Percentiles rank a stretch among this genome's conserved stretches.
These are phyloP conservation scores for Drosophila algonquin DNA, from an alignment of 2,888 invertebrate species.

Conservation along the genomic window DNA sequence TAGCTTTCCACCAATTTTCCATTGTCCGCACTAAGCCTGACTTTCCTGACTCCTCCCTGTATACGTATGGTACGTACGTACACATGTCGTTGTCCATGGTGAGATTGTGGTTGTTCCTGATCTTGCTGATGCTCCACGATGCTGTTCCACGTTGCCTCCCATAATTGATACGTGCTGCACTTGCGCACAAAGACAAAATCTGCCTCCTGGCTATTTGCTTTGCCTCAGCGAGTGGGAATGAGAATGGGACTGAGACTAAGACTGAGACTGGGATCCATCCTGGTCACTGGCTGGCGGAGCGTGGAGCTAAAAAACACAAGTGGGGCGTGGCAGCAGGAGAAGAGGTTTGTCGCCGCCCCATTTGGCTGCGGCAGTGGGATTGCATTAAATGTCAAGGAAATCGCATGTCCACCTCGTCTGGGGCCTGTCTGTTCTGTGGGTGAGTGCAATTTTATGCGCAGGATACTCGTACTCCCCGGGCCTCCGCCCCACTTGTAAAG, in stretches of 20 bases:
- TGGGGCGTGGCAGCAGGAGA: conserved; percentile 68
- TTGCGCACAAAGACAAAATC: conserved; percentile 78
- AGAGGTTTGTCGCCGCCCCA: conserved; percentile 58
- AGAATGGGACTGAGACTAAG: conserved; percentile 6
- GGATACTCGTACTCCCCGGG: conserved; percentile 20
- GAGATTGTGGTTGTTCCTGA: conserved; percentile 36
- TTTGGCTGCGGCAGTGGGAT: conserved; percentile 68
- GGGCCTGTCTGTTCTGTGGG: conserved; percentile 29
- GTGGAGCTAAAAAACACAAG: conserved; percentile 59
- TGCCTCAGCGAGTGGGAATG: conserved; percentile 49
- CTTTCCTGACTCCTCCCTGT: conserved; percentile 46
- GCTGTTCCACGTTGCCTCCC: conserved; percentile 27
- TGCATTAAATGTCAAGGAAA: conserved; percentile 79
- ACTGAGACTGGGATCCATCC: conserved; percentile 24
- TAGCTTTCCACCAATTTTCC: neutral
- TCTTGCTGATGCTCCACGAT: conserved; percentile 2
- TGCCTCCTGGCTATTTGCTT: conserved; percentile 75
- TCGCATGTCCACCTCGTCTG: conserved; percentile 79
- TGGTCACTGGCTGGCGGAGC: conserved; percentile 21
- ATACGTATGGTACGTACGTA: too few species aligned
- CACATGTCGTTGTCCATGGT: conserved; percentile 58
- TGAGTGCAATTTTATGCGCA: conserved; percentile 63
- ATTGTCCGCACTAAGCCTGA: conserved; percentile 10
- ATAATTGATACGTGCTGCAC: conserved; percentile 79
- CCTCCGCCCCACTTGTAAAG: conserved; percentile 77